Conservation (phyloP, 2,888 invertebrate species). For the Bellardia bayeri region DNA sequence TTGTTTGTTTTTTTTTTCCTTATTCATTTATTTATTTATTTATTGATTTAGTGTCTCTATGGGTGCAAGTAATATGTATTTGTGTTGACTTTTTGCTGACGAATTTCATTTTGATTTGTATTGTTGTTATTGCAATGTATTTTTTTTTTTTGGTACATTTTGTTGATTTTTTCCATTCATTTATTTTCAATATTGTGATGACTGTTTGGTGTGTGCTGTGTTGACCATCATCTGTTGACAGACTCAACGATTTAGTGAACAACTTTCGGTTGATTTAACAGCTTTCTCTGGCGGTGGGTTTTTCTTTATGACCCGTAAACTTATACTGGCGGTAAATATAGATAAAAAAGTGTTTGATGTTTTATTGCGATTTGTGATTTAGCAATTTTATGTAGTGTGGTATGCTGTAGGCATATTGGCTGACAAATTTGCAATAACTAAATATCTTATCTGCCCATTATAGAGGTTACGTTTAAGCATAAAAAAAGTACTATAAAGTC, state of each 20-base stretch:
- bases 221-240: conserved; percentile 72
- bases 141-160: not conserved
- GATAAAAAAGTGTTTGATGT: not conserved
- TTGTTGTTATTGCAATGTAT: not conserved
- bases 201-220: not conserved
- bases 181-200: conserved; percentile 16
- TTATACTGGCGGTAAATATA: conserved; percentile 79
- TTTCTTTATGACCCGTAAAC: conserved; percentile 81
- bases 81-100: not conserved
- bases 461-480: no score
- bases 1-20: not conserved
- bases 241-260: conserved; percentile 81
- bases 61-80: not conserved
- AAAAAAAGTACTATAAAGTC: no score
- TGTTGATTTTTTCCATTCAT: not conserved
- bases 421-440: no score
- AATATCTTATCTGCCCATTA: no score
- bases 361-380: conserved; percentile 17
- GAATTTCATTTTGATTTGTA: not conserved
- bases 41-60: not conserved
- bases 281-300: conserved; percentile 81
- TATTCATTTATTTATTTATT: not conserved
- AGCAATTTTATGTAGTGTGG: not conserved
- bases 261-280: conserved; percentile 80
- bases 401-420: not conserved